These are phyloP conservation scores for Delichon dasypus DNA, from an alignment of 2,797 vertebrate species.

Conservation along the genomic window DNA sequence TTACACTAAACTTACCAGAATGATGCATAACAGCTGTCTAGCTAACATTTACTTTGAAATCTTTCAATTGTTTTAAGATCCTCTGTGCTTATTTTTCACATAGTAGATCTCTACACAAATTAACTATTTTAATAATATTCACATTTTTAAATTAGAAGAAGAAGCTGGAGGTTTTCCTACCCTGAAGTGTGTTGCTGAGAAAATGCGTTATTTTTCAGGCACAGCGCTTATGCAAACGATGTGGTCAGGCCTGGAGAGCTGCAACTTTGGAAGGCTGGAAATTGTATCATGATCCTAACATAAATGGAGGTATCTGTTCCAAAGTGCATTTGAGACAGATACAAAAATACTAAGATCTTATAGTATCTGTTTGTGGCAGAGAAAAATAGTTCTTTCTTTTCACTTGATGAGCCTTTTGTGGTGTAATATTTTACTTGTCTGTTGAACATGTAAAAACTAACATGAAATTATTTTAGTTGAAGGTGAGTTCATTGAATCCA, in stretches of 20 bases:
- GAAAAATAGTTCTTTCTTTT: not conserved
- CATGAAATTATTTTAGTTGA: not conserved
- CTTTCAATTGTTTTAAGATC: not conserved
- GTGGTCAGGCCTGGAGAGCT: constrained; percentile 97
- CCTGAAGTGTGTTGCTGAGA: not conserved
- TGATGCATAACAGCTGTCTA: not conserved
- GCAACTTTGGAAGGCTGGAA: constrained; percentile 99
- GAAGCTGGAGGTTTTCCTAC: not conserved
- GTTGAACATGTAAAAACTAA: not conserved
- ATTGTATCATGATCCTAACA: constrained; percentile 94
- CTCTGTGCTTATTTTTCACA: not conserved
- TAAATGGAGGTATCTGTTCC: constrained; percentile 81
- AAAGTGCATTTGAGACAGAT: not conserved
- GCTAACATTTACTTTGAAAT: not conserved
- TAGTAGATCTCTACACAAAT: not conserved
- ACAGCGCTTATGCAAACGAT: constrained; percentile 92
- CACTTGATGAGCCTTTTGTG: not conserved
- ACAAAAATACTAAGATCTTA: not conserved
- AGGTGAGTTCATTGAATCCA: not conserved
- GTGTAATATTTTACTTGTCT: not conserved
- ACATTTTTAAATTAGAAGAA: not conserved
- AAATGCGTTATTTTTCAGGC: constrained; percentile 77
- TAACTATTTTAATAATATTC: not conserved
- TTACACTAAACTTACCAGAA: not conserved
- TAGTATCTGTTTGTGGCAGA: not conserved